Percentiles rank a stretch among this genome's conserved stretches.
Evolutionary conservation across 30 jellyfish, hydroid and myxozoan species (phyloP).

Genomic region (Chrysaora quinquecirrha): DNA sequence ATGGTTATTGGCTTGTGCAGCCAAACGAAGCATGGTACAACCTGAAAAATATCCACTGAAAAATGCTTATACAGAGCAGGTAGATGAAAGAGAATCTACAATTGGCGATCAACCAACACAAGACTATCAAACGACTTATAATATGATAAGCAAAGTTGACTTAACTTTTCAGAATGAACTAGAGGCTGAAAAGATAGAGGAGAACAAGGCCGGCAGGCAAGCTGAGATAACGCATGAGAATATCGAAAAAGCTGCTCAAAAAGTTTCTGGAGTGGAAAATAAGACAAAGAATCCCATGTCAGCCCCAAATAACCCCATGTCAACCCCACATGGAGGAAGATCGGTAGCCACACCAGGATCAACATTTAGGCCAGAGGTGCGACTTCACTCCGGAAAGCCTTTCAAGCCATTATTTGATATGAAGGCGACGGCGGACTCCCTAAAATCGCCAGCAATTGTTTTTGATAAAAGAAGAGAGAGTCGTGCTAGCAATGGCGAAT

Average conservation of each 20-base stretch:
- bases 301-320: neutral
- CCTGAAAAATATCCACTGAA: slow-evolving; percentile 58
- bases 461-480: slow-evolving; percentile 60
- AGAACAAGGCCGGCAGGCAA: no score
- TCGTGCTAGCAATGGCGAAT: slow-evolving; percentile 83
- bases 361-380: no score
- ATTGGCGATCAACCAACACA: no score
- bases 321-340: no score
- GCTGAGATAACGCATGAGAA: no score
- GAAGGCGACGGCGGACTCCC: slow-evolving; percentile 71
- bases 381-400: neutral
- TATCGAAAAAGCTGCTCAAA: neutral
- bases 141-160: no score
- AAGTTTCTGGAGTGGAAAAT: neutral
- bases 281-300: neutral
- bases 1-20: slow-evolving; percentile 95
- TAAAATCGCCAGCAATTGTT: slow-evolving; percentile 83
- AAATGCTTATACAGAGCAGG: no score
- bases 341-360: no score
- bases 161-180: no score
- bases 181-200: no score
- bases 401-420: slow-evolving; percentile 81
- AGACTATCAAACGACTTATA: no score
- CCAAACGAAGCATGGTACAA: slow-evolving; percentile 50
- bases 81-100: no score